Evolutionary conservation across 2,797 vertebrate genomes (phyloP), one percentile per base, ranked within the genome.

Genomic region (Liasis olivaceus): DNA sequence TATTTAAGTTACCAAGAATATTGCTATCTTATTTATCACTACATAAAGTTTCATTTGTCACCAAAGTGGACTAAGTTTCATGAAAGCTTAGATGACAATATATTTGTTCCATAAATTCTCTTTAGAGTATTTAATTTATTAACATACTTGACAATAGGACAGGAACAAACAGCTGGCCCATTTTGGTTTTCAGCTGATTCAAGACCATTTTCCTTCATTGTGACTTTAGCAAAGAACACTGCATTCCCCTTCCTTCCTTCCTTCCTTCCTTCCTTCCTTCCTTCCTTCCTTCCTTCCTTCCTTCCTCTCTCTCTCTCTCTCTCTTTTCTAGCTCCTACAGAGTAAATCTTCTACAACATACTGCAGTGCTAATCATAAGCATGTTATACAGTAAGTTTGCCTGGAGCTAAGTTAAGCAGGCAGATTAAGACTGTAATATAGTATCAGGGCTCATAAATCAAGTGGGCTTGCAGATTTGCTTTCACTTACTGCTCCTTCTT

Each of bases 361-460:
- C 96, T 97, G 95, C 96, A 96, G 95, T 97, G 96, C 97, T 98
- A 98, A 98, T 98, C 97, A 96, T 96, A 96, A 96, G 97, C 97
- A 94, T 97, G 97, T 97, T 97, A 97, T 97, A 98, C 97, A 97
- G 97, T 98, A 97, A 97, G 96, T 98, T 96, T 97, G 98, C 97
- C 98, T 64, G 95, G 97, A 98, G 98, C 97, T 96, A 98, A 98
- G 98, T 98, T 98, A 98, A 98, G 97, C 98, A 98, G 98, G 96
- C 97, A 98, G 98, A 99, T 98, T 98, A 98, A 97, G 98, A 96
- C 98, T 97, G 97, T 98, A 98, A 98, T 98, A 97, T 97, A 96
- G 98, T 97, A 97, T 97, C 97, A 96, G 96, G 97, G 97, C 98
- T 98, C 98, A 99, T 99, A 99, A 99, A 99, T 99, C 98, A 99